Evolutionary conservation across 2,888 invertebrate genomes (phyloP), one percentile per base, ranked within the genome.

Genomic region (Chouioia cunea): DNA sequence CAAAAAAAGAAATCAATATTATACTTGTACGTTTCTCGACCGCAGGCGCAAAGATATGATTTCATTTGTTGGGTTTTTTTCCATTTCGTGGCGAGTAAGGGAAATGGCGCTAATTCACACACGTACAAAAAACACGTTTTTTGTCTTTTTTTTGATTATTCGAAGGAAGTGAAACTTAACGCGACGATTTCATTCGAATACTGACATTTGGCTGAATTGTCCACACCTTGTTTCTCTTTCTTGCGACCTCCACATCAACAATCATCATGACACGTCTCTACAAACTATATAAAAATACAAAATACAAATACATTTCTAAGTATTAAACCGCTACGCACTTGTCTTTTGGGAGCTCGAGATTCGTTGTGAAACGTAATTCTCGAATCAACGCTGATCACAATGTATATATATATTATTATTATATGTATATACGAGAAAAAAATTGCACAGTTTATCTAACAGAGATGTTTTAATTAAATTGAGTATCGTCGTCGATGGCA

Each of bases 201-300:
- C 66, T 64, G 71, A 67, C 22, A 36, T 48, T 58, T 65, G 58
- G 53, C 63, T 57, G 52, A 46, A 14, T 68, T 64, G 22, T 53
- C 16, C 47, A 20, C 12, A n/a, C 23, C 18, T 47, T 20, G 2
- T 50, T 52, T 3, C 48, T 54, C 53, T 67, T 22, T 70, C 52
- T 52, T 47, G 62, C 52, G 50, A 46, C 64, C 54, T 27, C 57
- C 67, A 10, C 6, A 3, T 36, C 36, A 12, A 12, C 36, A 10
- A 36, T 27, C 36, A 50, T 73, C 69, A 58, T 47, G 59, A 60
- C 36, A 53, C 36, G 60, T 75, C 75, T 73, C 81, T 83, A 83
- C 76, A 82, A 81, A 82, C 82, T 83, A 83, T 82, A 83, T 82
- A 82, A 83, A 83, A 83, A 83, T 84, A 83, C 78, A 82, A 83